phyloP scores from a whole-genome alignment of 2,888 invertebrate species.

The Ichneumoninae sp. region DNA sequence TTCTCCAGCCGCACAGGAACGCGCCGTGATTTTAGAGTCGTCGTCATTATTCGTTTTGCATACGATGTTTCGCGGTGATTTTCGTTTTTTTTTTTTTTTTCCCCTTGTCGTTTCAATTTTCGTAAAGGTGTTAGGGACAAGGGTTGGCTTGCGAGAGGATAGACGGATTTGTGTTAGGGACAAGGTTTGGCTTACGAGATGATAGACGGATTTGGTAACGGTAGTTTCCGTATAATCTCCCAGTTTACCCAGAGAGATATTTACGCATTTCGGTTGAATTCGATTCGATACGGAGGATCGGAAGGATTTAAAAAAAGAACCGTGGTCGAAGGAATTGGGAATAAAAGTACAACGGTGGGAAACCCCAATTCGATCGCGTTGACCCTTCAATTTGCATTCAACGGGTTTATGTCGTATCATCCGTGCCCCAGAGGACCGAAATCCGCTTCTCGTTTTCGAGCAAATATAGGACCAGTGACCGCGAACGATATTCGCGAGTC shows the following conservation, averaged over 20 bases:
- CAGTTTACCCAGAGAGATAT: neutral
- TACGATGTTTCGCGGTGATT: neutral
- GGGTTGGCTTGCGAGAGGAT: neutral
- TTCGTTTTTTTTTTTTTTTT: neutral
- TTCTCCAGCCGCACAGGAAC: neutral
- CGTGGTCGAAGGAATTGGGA: neutral
- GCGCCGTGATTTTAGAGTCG: neutral
- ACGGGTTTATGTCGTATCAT: slow-evolving; percentile 8
- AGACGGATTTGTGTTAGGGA: neutral
- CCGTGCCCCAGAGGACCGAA: neutral
- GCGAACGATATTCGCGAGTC: neutral
- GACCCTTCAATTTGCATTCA: slow-evolving; percentile 25
- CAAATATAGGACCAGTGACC: neutral
- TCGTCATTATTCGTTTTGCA: neutral
- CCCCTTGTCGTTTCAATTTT: neutral
- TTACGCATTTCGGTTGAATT: neutral
- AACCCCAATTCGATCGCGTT: slow-evolving; percentile 10
- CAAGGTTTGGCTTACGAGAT: neutral
- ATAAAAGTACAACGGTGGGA: slow-evolving; percentile 17
- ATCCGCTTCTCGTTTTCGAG: neutral
- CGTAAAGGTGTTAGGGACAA: neutral
- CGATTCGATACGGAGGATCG: neutral
- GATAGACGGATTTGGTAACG: neutral
- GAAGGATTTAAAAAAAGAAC: neutral
- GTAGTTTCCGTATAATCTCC: neutral